Evolutionary conservation across 2,797 vertebrate species (phyloP), one percentile per base, ranked within the genome.

Genomic region (Sebastes wilsoni): DNA sequence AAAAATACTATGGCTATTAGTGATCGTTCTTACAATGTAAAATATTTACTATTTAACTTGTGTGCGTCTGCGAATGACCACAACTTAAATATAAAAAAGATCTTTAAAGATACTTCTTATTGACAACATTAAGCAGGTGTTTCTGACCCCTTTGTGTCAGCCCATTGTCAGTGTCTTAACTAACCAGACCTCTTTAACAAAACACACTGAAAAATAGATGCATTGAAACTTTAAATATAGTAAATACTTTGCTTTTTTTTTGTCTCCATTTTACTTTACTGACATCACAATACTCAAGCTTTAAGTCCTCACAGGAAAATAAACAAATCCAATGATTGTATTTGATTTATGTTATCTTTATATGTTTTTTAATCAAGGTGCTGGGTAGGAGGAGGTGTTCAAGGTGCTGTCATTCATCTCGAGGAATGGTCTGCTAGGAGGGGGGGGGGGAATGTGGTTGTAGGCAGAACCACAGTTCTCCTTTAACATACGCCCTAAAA

Each of bases 181-280:
- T 25, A 74, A 66, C 62, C 56, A 72, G 68, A 76, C 60, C 18
- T 87, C 80, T 84, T 77, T 72, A 87, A 90, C 81, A 42, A 86
- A 91, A 91, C 32, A 18, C 88, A 92, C 89, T 62, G 76, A 89
- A 89, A 95, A 94, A 93, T 93, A 94, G 80, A 92, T 87, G 89
- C 87, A 88, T 88, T 78, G 67, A 84, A 86, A 87, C 85, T 85
- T 92, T 92, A 93, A 94, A 94, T 94, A 93, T 88, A 90, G 89
- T 92, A 89, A 90, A 86, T 92, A 88, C 56, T 83, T 85, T 68
- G 54, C 58, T 84, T 93, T 84, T 82, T 65, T 72, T 70, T 54
- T 62, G 71, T 75, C 65, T 16, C 18, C 77, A 66, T 81, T 88
- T 77, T 52, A 85, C 65, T 84, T 89, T 23, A 85, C 82, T 82